These are phyloP conservation scores for Dicaeum eximium DNA, from an alignment of 2,113 vertebrate species.

Conservation along the genomic window DNA sequence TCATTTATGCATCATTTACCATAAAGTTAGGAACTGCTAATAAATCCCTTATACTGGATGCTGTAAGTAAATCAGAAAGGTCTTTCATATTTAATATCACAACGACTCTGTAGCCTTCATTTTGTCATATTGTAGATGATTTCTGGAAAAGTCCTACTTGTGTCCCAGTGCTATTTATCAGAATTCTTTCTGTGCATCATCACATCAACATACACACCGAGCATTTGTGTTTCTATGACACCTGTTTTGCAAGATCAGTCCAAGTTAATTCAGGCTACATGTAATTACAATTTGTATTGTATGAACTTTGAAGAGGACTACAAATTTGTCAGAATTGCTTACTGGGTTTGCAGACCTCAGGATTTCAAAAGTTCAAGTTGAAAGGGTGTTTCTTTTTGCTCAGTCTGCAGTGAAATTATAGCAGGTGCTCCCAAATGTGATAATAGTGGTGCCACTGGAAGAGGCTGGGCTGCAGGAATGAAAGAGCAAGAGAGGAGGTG, in stretches of 20 bases:
- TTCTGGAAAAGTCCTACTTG: slow-evolving; percentile 11
- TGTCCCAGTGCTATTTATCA: slow-evolving; percentile 33
- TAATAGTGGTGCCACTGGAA: not conserved
- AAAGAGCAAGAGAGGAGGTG: not conserved
- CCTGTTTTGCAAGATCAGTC: not conserved
- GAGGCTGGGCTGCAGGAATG: not conserved
- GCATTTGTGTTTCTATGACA: not conserved
- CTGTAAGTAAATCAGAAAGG: slow-evolving; percentile 22
- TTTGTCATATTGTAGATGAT: slow-evolving; percentile 38
- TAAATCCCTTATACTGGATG: slow-evolving; percentile 59
- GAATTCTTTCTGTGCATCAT: not conserved
- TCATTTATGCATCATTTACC: slow-evolving; percentile 69
- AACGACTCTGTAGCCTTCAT: slow-evolving; percentile 27
- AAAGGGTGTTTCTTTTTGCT: not conserved
- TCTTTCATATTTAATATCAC: slow-evolving; percentile 60
- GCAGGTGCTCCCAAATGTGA: not conserved
- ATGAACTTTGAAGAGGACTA: not conserved
- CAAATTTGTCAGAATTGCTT: not conserved
- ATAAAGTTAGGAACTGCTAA: slow-evolving; percentile 50
- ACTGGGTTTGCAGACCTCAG: not conserved
- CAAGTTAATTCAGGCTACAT: not conserved
- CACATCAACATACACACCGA: not conserved
- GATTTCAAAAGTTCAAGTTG: not conserved
- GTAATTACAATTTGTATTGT: not conserved
- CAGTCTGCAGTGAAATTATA: not conserved